These are phyloP conservation scores for Danio tinwini DNA, from an alignment of 2,797 vertebrate species.

Conservation along the genomic window DNA sequence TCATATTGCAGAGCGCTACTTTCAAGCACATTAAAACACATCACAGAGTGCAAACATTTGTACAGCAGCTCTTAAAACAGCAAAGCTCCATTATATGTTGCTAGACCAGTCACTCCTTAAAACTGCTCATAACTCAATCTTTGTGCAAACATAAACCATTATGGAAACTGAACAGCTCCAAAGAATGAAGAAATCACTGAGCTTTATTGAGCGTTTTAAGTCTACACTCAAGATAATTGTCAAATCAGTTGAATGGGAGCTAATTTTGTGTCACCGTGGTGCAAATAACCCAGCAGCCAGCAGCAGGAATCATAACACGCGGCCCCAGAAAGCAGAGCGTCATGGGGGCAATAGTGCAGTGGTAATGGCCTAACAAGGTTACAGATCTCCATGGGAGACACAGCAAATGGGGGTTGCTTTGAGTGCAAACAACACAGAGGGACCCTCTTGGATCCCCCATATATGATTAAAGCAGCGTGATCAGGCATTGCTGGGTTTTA, in stretches of 20 bases:
- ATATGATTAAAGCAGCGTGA: slow-evolving; percentile 5
- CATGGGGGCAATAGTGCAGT: slow-evolving; percentile 32
- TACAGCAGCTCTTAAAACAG: background rate
- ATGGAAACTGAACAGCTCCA: slow-evolving; percentile 12
- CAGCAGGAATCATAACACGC: slow-evolving; percentile 11
- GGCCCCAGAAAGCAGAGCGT: slow-evolving; percentile 9
- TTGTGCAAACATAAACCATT: background rate
- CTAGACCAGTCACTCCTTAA: too few species aligned
- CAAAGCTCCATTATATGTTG: background rate
- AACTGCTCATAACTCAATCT: slow-evolving; percentile 5
- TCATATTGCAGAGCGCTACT: too few species aligned
- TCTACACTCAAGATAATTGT: slow-evolving; percentile 24
- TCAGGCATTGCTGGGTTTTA: background rate
- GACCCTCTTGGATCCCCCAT: background rate
- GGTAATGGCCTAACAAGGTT: slow-evolving; percentile 25
- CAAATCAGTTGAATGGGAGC: slow-evolving; percentile 33
- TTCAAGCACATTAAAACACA: too few species aligned
- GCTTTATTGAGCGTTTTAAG: slow-evolving; percentile 24
- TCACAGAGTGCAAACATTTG: too few species aligned
- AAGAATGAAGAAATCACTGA: slow-evolving; percentile 13
- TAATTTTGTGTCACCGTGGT: slow-evolving; percentile 36
- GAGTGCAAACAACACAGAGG: slow-evolving; percentile 12
- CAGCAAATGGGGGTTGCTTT: slow-evolving; percentile 1
- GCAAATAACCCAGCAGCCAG: slow-evolving; percentile 27
- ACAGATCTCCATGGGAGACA: slow-evolving; percentile 14